phyloP scores from a whole-genome alignment of 2,797 vertebrate genomes.

The Cyclopterus lumpus region DNA sequence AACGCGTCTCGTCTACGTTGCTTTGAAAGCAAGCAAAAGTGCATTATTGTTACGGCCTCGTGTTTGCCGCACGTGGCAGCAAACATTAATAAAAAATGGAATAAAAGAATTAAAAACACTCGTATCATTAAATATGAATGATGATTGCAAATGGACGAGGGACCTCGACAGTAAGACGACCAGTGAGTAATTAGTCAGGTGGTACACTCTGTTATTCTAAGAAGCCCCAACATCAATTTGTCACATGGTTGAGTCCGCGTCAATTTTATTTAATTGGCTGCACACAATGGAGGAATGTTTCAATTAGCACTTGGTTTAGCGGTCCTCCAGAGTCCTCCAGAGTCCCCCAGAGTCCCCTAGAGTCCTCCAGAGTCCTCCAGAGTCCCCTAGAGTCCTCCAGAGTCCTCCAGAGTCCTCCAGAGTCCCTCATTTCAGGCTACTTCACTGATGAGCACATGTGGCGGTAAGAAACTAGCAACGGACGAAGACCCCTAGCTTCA shows the following conservation, averaged over 20 bases:
- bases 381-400: not conserved
- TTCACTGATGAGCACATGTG: not conserved
- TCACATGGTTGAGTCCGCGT: not conserved
- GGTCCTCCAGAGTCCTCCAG: too few species aligned
- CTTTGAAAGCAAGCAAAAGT: not conserved
- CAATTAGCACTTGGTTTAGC: not conserved
- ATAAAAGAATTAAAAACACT: not conserved
- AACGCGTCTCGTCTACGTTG: not conserved
- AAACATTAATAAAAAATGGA: not conserved
- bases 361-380: not conserved
- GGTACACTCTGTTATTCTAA: not conserved
- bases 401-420: not conserved
- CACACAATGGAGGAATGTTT: not conserved
- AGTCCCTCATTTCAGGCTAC: not conserved
- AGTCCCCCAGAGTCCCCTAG: not conserved
- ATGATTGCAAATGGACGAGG: not conserved
- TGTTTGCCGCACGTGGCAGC: not conserved
- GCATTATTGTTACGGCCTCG: too few species aligned
- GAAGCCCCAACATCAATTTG: not conserved
- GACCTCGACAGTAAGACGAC: not conserved
- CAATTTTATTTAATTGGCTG: not conserved
- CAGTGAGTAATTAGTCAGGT: not conserved
- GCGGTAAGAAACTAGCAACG: not conserved
- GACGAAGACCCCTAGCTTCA: too few species aligned
- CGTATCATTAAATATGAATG: not conserved